Evolutionary conservation across 2,888 invertebrate species (phyloP), one percentile per base, ranked within the genome.

Genomic region (Nasonia oneida): DNA sequence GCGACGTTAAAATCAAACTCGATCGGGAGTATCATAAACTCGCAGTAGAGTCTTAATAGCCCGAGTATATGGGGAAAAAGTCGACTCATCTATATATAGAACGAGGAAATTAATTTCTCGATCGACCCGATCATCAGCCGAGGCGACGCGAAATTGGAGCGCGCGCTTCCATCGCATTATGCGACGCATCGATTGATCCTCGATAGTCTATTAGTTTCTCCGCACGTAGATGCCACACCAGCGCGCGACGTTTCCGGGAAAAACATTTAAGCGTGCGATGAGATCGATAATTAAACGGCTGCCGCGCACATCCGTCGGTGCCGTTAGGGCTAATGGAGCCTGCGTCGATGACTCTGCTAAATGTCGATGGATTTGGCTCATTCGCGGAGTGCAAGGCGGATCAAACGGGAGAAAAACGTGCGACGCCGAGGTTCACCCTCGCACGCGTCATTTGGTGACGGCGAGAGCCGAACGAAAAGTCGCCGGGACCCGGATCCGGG

Each of bases 261-360:
- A 84, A 80, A 84, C 50, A 80, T 80, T 84, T 81, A 81, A 81
- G 76, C n/a, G n/a, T 12, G 42, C 82, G 39, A n/a, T 10, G 53
- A 33, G 70, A 83, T 83, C 71, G 61, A 83, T 78, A 78, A 83
- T 78, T 78, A 83, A 83, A 61, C 71, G 37, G 23, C 61, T 50
- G 57, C 57, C 3, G n/a, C n/a, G 57, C 70, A 14, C 67, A 73
- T 76, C 57, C 15, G 39, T 12, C 33, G 57, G 77, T 57, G 67
- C 77, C 77, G 33, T 78, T 73, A 77, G 57, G 10, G 14, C 57
- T 39, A 53, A 53, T 53, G 50, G 50, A 53, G 53, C 18, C 1
- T 33, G 37, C 23, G 64, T 23, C 10, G 57, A 23, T 42, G 14
- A 3, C 10, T 70, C 37, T 0, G 3, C 23, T 64, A 23, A 23